Evolutionary conservation across 2,797 vertebrate genomes (phyloP), one percentile per base, ranked within the genome.

Genomic region (Bovichtus variegatus): DNA sequence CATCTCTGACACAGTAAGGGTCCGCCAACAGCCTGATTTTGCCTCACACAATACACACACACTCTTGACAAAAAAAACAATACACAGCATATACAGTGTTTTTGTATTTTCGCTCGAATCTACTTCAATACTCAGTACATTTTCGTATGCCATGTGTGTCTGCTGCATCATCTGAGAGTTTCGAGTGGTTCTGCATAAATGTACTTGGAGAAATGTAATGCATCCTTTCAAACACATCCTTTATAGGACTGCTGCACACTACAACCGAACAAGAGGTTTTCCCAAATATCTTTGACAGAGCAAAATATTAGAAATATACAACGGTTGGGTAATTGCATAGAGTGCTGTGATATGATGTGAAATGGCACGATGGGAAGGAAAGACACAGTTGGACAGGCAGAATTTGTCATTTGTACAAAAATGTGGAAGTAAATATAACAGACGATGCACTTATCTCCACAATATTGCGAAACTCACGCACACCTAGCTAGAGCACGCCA

Each of bases 1-100:
- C 90, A 91, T 92, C 91, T 90, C 83, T 18, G 60, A 72, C 91
- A 90, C 91, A 92, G 92, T 72, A 54, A 91, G 91, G 82, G 90
- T 89, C 87, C 54, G 38, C 83, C 87, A 88, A 81, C 81, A 90
- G 87, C 80, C 64, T 81, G 82, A 89, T 86, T 92, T 89, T 65
- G 76, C 80, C 84, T 84, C 72, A 75, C 72, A 86, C 68, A 84
- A 76, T 21, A 66, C 69, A 54, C 29, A 58, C 62, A 74, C 54
- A 68, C 61, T 51, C 46, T 61, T 53, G 46, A 77, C 67, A 81
- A 62, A 36, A n/a, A 49, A 27, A 19, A 5, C 18, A 29, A 73
- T 36, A 83, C 31, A 51, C 8, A 74, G 54, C 10, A 44, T 36
- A 78, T 71, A 60, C 65, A 76, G 50, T 71, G 57, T 84, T 81